Evolutionary conservation across 1,140 invertebrate species (phyloP), one percentile per base, ranked within the genome.

Genomic region (Spodoptera litura): DNA sequence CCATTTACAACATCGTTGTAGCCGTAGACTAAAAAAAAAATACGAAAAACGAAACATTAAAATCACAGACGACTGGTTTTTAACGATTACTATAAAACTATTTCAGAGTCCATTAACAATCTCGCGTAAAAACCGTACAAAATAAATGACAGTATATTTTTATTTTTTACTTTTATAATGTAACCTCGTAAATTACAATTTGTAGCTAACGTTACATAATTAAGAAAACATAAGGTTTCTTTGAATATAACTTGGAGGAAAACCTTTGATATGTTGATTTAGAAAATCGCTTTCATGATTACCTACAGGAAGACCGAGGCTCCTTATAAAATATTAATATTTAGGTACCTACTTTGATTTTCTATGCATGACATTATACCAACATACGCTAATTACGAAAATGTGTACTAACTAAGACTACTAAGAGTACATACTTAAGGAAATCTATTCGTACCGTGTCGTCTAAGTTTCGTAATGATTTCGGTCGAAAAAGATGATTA

Each of bases 41-140:
- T 20, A 68, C 44, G 73, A 38, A 53, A 75, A 75, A 61, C 64
- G 53, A 75, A 75, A 62, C 73, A 38, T 15, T 62, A 56, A 74
- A 52, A 64, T 79, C 53, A 75, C 53, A 55, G 52, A 68, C 68
- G 44, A 62, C 51, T 35, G 77, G 61, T 80, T 82, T 44, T 80
- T 79, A 84, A 78, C 78, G 73, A 78, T 64, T 27, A 53, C 79
- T 72, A 78, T 85, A 83, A 85, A 85, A 82, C 81, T 85, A 85
- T 85, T 84, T 85, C 66, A 12, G 73, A 70, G 52, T 77, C 55
- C 72, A 73, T 78, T 83, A 74, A 68, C 56, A 53, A n/a, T n/a
- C 13, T 74, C 44, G 25, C 61, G 44, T 68, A 75, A 66, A 77
- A 77, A 8, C n/a, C 4, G 73, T 75, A 61, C 62, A 51, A 49